Base-by-base conservation (phyloP, 2,113 vertebrate species). In the Scomber japonicus region DNA sequence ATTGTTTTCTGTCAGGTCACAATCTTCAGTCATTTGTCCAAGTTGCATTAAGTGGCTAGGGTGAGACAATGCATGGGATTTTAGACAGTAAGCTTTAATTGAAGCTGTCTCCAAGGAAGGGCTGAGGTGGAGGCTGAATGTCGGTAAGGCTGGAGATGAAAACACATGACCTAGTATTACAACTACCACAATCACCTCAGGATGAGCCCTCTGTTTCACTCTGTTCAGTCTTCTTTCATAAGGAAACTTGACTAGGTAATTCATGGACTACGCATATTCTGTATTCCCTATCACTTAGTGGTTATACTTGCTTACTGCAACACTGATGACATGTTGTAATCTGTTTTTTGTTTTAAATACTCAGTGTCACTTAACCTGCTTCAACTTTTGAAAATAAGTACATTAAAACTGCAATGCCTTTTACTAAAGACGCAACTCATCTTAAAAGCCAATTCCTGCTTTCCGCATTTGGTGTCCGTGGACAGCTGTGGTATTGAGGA, bases 21-120 rank as follows among this genome's bases (percentile, higher is more conserved):
- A 84, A 67, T 88, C 78, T 85, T 82, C 83, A 90, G 13, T 91
- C 69, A 87, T 92, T 91, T 93, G 87, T 93, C 88, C 81, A 85
- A 80, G 55, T 90, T 70, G 69, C 81, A 76, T 80, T 68, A 76
- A 78, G 76, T 79, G 81, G 87, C 70, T 77, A 61, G 73, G 61
- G 75, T 60, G 54, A 90, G 91, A 92, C 92, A 94, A 94, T 91
- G 84, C 74, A 7, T 51, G 86, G 88, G 80, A 81, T 75, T 75
- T 85, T 63, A 79, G 88, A 88, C 87, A 86, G 78, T 62, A 57
- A 30, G 27, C 27, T 83, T 79, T 91, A 91, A 88, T 85, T 91
- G 83, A 86, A 63, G 72, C 70, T 79, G 88, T 83, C 90, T 90
- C 82, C 6, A 12, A 78, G 80, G 40, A 77, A 61, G 40, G 73